Evolutionary conservation across 2,888 invertebrate genomes (phyloP).

Genomic region (Arctia plantaginis): DNA sequence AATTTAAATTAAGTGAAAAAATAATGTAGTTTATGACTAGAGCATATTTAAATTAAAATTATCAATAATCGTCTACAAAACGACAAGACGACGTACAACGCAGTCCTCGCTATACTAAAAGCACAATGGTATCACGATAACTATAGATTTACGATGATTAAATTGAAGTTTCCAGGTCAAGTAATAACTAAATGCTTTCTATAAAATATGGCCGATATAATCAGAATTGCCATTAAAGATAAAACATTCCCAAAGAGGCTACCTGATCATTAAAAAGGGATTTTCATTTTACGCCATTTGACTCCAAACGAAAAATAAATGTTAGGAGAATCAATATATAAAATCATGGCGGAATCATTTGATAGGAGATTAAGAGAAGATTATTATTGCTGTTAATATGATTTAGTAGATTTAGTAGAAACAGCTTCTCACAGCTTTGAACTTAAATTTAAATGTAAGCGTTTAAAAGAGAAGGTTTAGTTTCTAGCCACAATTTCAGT

Average conservation of each 20-base stretch:
- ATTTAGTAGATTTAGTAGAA: background rate
- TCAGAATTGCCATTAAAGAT: background rate
- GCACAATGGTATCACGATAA: background rate
- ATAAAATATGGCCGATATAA: conserved; percentile 1
- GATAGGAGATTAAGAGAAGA: background rate
- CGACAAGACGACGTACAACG: background rate
- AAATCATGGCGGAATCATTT: background rate
- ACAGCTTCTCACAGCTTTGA: background rate
- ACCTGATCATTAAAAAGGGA: background rate
- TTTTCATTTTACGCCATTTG: background rate
- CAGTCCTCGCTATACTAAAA: background rate
- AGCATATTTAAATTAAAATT: background rate
- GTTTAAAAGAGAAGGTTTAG: background rate
- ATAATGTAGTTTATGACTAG: background rate
- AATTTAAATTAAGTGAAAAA: background rate
- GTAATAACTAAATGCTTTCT: background rate
- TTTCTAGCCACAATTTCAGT: background rate
- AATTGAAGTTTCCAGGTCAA: conserved; percentile 20
- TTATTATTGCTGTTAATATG: background rate
- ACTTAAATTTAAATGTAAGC: too few relatives aligned
- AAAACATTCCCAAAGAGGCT: background rate
- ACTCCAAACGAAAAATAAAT: background rate
- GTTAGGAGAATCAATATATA: too few relatives aligned
- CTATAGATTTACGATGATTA: conserved; percentile 36
- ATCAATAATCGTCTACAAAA: background rate